Evolutionary conservation across 2,797 vertebrate genomes (phyloP), one percentile per base, ranked within the genome.

Genomic region (Carduelis carduelis): DNA sequence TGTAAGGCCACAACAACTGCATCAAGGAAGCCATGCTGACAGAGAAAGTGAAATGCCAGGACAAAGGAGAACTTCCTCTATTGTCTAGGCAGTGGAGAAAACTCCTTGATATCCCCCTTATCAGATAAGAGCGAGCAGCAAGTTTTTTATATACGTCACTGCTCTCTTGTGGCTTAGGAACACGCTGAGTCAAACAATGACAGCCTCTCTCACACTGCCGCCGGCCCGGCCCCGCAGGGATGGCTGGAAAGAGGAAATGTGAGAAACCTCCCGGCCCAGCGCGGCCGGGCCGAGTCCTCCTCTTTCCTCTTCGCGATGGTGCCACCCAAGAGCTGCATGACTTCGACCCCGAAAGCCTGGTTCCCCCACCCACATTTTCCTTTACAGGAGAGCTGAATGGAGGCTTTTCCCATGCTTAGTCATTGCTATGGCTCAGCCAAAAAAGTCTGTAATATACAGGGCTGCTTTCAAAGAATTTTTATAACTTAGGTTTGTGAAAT

Each of bases 401-500:
- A 90, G 87, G 85, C 83, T 98, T 98, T 98, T 96, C 96, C 97
- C 94, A 94, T 64, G 93, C 94, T 97, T 97, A 97, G 96, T 98
- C 97, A 97, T 74, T 92, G 83, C 82, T 76, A 88, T 89, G 93
- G 86, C 94, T 97, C 96, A 96, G 94, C 89, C 95, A 95, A 78
- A 94, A 80, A 85, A 60, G 75, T 72, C 83, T 87, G 72, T 79
- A 91, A 68, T 64, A 39, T 66, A 72, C 56, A 52, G 49, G 83
- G 30, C 61, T 97, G 97, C 98, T 98, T 98, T 98, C 98, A 97
- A 98, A 97, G 97, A 98, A 98, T 96, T 94, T 91, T 92, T 96
- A 3, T 76, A 43, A 68, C 64, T 85, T 30, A 43, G 6, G 6
- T 39, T 37, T 9, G 2, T 90, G 84, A 89, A n/a, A 52, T 89